Evolutionary conservation across 1,140 invertebrate species (phyloP).

Genomic region (Carcinoscorpius rotundicauda): DNA sequence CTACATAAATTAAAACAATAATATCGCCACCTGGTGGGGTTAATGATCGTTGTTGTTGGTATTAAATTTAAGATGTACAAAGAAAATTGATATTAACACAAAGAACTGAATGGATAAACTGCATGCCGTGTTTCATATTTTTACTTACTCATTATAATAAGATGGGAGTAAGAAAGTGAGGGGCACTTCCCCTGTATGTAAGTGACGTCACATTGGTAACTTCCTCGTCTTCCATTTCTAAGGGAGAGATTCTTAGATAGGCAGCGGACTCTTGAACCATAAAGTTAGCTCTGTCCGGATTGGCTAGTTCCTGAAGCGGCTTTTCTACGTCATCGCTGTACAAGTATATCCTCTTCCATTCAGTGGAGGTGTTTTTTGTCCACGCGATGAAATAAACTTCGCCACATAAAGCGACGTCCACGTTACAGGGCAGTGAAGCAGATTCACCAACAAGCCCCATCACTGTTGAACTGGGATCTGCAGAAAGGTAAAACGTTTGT

Average conservation of each 20-base stretch:
- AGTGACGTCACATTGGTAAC: slow-evolving; percentile 28
- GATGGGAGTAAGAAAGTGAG: slow-evolving; percentile 26
- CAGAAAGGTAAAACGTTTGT: no score
- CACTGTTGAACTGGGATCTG: background rate
- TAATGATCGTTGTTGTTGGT: no score
- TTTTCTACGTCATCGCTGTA: slow-evolving; percentile 25
- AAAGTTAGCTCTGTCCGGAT: slow-evolving; percentile 20
- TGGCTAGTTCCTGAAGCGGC: slow-evolving; percentile 22
- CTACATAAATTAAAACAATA: no score
- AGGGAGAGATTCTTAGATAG: slow-evolving; percentile 15
- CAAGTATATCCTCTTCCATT: slow-evolving; percentile 25
- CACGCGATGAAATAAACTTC: slow-evolving; percentile 28
- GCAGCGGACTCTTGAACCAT: slow-evolving; percentile 9
- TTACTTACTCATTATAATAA: slow-evolving; percentile 25
- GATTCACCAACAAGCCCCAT: slow-evolving; percentile 22
- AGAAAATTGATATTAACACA: no score
- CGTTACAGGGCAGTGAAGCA: slow-evolving; percentile 22
- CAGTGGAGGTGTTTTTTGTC: slow-evolving; percentile 22
- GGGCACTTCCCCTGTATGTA: slow-evolving; percentile 27
- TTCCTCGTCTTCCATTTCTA: slow-evolving; percentile 23
- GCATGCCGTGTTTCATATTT: no score
- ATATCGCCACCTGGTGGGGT: no score
- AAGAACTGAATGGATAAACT: no score
- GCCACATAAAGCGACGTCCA: slow-evolving; percentile 24
- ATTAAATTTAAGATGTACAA: no score